Evolutionary conservation across 2,888 invertebrate genomes (phyloP).

Genomic region (Drosophila rubida): DNA sequence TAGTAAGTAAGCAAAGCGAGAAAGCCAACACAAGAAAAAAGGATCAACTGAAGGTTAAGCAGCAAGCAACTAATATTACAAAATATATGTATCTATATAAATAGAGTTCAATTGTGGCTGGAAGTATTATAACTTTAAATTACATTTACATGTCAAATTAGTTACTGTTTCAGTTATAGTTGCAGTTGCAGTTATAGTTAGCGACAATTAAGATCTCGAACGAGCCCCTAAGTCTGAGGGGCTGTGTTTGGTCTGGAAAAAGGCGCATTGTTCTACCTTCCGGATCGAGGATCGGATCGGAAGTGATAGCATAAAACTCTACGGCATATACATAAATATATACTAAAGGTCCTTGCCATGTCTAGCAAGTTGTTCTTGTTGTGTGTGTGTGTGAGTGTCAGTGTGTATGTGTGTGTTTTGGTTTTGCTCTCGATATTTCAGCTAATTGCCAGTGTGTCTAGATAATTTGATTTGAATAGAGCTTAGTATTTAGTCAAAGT

Average conservation of each 20-base stretch:
- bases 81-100: slow-evolving; percentile 35
- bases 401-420: slow-evolving; percentile 53
- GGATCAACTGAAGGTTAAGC: slow-evolving; percentile 47
- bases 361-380: slow-evolving; percentile 35
- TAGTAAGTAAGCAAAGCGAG: slow-evolving; percentile 67
- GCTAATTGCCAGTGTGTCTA: slow-evolving; percentile 59
- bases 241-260: slow-evolving; percentile 33
- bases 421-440: slow-evolving; percentile 65
- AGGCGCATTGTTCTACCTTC: slow-evolving; percentile 25
- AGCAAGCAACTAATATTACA: slow-evolving; percentile 53
- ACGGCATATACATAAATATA: slow-evolving; percentile 46
- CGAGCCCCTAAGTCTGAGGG: slow-evolving; percentile 32
- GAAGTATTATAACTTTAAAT: slow-evolving; percentile 57
- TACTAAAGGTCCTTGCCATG: slow-evolving; percentile 45
- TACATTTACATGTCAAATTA: slow-evolving; percentile 47
- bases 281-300: slow-evolving; percentile 29
- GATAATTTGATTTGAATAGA: slow-evolving; percentile 61
- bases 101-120: slow-evolving; percentile 66
- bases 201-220: slow-evolving; percentile 40
- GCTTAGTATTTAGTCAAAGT: slow-evolving; percentile 59
- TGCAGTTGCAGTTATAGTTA: slow-evolving; percentile 19
- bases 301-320: slow-evolving; percentile 25
- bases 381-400: slow-evolving; percentile 10
- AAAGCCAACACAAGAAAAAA: slow-evolving; percentile 48
- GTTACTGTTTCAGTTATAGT: slow-evolving; percentile 20